phyloP scores from a whole-genome alignment of 2,113 vertebrate genomes.

The Turnix velox region DNA sequence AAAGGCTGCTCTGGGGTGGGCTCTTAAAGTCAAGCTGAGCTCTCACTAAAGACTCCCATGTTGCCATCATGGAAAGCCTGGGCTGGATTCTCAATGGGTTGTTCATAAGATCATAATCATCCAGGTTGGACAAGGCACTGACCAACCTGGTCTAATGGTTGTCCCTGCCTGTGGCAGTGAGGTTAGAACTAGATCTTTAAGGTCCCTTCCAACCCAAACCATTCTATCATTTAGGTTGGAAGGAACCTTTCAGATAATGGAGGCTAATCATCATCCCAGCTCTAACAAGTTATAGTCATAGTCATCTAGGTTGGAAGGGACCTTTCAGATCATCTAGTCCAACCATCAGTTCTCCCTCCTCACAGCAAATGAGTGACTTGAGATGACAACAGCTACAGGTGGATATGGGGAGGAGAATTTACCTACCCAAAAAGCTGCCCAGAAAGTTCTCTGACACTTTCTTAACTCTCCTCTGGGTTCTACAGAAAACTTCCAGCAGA shows the following conservation, averaged over 20 bases:
- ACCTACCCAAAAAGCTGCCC: not conserved
- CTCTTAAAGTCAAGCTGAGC: not conserved
- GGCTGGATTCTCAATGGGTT: not conserved
- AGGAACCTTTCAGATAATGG: no score
- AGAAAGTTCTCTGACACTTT: accelerated
- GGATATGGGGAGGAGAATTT: not conserved
- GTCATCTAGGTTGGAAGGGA: no score
- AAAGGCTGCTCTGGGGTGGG: not conserved
- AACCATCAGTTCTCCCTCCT: not conserved
- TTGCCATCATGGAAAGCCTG: not conserved
- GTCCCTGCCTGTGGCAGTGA: no score
- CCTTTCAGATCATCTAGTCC: no score
- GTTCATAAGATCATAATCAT: no score
- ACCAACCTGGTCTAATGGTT: no score
- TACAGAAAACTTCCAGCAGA: not conserved
- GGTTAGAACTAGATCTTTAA: no score
- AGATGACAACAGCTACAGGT: not conserved
- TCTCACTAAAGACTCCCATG: not conserved
- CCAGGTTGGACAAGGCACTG: no score
- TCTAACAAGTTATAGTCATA: no score
- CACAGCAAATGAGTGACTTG: not conserved
- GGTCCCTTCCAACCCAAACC: no score
- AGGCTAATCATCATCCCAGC: no score
- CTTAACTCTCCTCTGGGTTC: not conserved
- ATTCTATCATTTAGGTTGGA: no score